phyloP scores from a whole-genome alignment of 92 coral and sea anemone genomes.

The Parazoanthus atlanticus region DNA sequence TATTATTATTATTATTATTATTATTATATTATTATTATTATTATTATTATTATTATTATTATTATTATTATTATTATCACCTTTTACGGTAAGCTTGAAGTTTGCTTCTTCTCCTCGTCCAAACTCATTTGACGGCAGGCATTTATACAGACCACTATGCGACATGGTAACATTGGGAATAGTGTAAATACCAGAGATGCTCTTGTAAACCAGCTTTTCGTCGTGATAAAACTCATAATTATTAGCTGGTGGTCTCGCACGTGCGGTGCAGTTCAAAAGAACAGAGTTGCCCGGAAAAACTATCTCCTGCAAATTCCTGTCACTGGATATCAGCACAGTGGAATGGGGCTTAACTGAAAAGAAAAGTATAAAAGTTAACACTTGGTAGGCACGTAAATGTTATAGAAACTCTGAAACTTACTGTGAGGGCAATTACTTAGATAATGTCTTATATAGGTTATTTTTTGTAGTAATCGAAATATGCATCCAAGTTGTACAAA shows the following conservation, averaged over 20 bases:
- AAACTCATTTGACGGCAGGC: not conserved
- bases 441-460: no score
- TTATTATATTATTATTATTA: no score
- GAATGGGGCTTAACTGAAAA: not conserved
- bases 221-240: not conserved
- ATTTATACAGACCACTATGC: not conserved
- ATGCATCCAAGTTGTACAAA: no score
- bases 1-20: no score
- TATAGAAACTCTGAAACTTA: not conserved
- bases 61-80: not conserved
- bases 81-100: not conserved
- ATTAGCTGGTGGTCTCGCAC: not conserved
- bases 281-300: not conserved
- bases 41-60: no score
- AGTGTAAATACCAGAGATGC: not conserved
- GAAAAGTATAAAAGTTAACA: not conserved
- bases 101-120: not conserved
- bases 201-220: not conserved
- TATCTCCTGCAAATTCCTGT: not conserved
- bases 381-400: not conserved
- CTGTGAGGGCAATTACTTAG: no score
- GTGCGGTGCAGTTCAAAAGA: not conserved
- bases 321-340: not conserved
- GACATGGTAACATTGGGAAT: not conserved
- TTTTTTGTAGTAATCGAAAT: no score